Base-by-base conservation (phyloP, 1,140 invertebrate species). In the Elymnias hypermnestra region DNA sequence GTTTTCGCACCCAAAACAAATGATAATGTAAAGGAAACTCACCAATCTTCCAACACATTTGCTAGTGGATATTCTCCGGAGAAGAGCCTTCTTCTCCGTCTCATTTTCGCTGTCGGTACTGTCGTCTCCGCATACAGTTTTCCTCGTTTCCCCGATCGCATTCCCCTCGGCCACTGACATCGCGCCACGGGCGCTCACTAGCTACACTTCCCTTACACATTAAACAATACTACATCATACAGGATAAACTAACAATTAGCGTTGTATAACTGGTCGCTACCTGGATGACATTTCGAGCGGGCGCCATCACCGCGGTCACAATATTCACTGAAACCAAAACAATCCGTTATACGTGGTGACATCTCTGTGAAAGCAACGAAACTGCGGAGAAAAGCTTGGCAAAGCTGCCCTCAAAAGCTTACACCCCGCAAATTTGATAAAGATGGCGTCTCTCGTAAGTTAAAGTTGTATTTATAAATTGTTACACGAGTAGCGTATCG, bases 71-170 rank as follows among this genome's bases (percentile, higher is more conserved):
- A 84, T 72, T 53, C 81, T 70, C 9, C 77, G 64, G 13, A 82
- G 50, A 22, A 84, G 52, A 6, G 58, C 64, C 53, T 78, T 82
- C 53, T 57, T 74, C 39, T 84, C 77, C 9, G 65, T 76, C 21
- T 84, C 81, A 77, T 84, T 81, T 41, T 84, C 81, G 53, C 76
- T 82, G 48, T 84, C 81, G 17, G 81, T 81, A 62, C 75, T 82
- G 44, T 84, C 81, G 43, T 81, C 77, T 25, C 55, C 69, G 22
- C 58, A 71, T 13, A 56, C 63, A 31, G 63, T 26, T 70, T 68
- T 73, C 21, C 63, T 66, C n/a, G n/a, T n/a, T 25, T 69, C 58
- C 10, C 48, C 52, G 39, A 52, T 38, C 44, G 58, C 65, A 58
- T 56, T 63, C 7, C 54, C 66, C 36, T n/a, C n/a, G n/a, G 57